These are phyloP conservation scores for Bombus impatiens DNA, from an alignment of 1,140 invertebrate species.

Conservation along the genomic window DNA sequence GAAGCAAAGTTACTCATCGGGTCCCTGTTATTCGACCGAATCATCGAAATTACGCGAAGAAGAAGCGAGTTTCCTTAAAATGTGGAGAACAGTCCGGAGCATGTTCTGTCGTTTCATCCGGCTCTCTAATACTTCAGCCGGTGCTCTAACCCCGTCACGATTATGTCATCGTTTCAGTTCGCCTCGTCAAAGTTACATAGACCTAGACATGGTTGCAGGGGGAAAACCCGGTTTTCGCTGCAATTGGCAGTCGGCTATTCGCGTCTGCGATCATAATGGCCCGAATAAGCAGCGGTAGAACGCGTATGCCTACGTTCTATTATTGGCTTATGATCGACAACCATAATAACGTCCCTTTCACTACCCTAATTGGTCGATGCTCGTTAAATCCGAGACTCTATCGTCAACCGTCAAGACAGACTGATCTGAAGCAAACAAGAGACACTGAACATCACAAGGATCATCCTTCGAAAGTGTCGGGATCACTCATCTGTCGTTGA, in stretches of 20 bases:
- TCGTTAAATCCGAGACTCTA: constrained; percentile 9
- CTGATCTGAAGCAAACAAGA: background rate
- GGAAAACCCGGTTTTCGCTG: background rate
- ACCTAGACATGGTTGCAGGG: background rate
- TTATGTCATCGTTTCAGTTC: background rate
- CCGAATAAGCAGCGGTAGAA: background rate
- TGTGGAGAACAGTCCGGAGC: background rate
- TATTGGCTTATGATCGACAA: constrained; percentile 19
- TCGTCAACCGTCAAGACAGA: background rate
- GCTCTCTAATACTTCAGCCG: background rate
- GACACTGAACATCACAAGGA: too few species aligned
- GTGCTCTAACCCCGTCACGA: background rate
- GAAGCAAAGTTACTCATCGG: too few species aligned
- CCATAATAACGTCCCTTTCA: constrained; percentile 10
- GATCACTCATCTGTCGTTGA: too few species aligned
- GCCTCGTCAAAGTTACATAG: background rate
- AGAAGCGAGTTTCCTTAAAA: background rate
- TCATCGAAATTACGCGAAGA: too few species aligned
- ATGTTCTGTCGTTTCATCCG: background rate
- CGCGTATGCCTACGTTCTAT: background rate
- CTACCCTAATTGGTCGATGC: background rate
- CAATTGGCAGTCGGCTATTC: constrained; percentile 27
- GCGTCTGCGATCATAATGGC: background rate
- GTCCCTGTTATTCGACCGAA: too few species aligned
- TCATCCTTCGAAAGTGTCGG: too few species aligned